Percentiles rank a stretch among this genome's conserved stretches.
These are phyloP conservation scores for Anas platyrhynchos DNA, from an alignment of 2,113 vertebrate species.

Conservation along the genomic window DNA sequence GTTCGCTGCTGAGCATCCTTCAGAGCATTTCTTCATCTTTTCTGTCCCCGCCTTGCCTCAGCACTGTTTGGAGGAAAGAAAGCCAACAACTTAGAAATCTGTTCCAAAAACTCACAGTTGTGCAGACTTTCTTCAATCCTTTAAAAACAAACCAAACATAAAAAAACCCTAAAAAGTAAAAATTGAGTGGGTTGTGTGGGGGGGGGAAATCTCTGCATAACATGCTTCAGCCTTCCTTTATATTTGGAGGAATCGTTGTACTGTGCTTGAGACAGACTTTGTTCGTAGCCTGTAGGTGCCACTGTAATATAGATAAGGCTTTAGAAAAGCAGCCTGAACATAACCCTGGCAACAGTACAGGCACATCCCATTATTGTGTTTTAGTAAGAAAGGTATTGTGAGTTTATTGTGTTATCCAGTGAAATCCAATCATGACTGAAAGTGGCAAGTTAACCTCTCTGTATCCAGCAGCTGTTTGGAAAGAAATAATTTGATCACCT, in stretches of 20 bases:
- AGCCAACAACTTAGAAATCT: background rate
- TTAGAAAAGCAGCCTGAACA: background rate
- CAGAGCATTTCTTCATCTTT: background rate
- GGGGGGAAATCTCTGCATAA: background rate
- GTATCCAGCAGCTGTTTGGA: conserved; percentile 33
- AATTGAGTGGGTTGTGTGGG: background rate
- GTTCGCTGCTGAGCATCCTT: background rate
- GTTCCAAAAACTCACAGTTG: background rate
- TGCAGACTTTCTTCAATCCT: background rate
- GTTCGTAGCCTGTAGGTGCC: background rate
- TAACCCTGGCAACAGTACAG: background rate
- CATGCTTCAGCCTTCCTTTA: background rate
- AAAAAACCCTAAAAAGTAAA: background rate
- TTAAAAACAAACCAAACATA: background rate
- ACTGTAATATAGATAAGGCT: background rate
- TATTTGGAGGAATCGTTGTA: background rate
- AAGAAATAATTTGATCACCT: conserved; percentile 40
- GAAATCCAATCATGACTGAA: conserved; percentile 42
- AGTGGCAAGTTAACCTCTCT: conserved; percentile 28
- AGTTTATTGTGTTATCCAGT: conserved; percentile 8
- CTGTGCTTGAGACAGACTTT: background rate
- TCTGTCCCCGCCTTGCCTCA: background rate
- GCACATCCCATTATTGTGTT: background rate
- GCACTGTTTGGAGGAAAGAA: background rate
- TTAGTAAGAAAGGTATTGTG: conserved; percentile 13